A percentile compares a stretch with the other conserved stretches of the same genome.
These are phyloP conservation scores for Glyphotaelius pellucidus DNA, from an alignment of 2,888 invertebrate species.

Conservation along the genomic window DNA sequence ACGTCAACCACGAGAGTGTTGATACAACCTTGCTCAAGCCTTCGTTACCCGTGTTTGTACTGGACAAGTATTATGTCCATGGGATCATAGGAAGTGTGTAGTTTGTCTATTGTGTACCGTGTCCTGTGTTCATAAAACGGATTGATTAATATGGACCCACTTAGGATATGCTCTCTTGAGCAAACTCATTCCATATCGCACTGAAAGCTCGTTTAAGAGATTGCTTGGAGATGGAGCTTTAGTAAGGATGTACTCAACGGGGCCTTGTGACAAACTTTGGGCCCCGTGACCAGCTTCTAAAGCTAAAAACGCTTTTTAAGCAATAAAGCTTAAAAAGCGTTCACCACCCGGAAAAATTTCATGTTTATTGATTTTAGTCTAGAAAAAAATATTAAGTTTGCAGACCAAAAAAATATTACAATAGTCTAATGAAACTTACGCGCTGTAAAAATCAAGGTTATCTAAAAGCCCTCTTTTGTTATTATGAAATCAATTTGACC, in stretches of 20 bases:
- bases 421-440: neutral
- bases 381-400: too few species aligned
- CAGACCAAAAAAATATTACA: neutral
- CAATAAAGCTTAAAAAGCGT: neutral
- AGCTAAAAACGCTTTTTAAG: neutral
- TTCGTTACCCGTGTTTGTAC: conserved; percentile 1
- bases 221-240: neutral
- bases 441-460: neutral
- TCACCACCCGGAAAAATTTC: neutral
- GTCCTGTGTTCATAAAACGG: neutral
- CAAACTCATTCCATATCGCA: neutral
- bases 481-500: neutral
- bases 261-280: neutral
- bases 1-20: neutral
- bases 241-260: neutral
- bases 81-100: neutral
- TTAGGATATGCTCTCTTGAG: neutral
- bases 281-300: neutral
- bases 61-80: neutral
- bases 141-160: conserved; percentile 31
- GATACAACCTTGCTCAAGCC: conserved; percentile 3
- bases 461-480: neutral
- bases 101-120: neutral
- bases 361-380: neutral
- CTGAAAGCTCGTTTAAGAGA: neutral